phyloP scores from a whole-genome alignment of 2,113 vertebrate genomes.

The Dendropsophus ebraccatus region DNA sequence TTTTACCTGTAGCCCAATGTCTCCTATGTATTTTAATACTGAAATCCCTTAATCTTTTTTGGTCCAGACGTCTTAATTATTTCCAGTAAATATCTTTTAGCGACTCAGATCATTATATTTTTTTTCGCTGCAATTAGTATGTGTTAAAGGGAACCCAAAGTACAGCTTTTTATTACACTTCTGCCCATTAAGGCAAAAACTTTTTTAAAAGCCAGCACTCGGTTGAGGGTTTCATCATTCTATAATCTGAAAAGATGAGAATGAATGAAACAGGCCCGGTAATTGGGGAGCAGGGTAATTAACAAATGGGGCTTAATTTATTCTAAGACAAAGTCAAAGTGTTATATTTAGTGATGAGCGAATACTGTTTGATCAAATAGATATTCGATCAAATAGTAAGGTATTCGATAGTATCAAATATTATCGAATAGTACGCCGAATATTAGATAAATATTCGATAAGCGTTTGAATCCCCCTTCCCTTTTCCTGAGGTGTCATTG shows the following conservation, averaged over 20 bases:
- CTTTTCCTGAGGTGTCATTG: too few species aligned
- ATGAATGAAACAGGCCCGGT: not conserved
- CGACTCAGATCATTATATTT: conserved; percentile 4
- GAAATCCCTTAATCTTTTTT: conserved; percentile 32
- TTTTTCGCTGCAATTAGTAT: conserved; percentile 59
- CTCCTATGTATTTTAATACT: conserved; percentile 43
- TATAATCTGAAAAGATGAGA: not conserved
- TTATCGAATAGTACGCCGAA: too few species aligned
- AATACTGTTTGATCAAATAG: too few species aligned
- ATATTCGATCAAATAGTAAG: too few species aligned
- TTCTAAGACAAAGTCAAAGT: not conserved
- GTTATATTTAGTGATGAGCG: too few species aligned
- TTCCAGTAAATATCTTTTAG: conserved; percentile 43
- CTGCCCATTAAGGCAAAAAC: conserved; percentile 12
- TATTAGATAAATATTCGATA: too few species aligned
- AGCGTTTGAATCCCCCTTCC: too few species aligned
- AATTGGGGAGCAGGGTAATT: not conserved
- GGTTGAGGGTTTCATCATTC: conserved; percentile 5
- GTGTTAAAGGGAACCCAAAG: conserved; percentile 14
- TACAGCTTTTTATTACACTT: conserved; percentile 29
- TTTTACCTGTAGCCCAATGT: conserved; percentile 21
- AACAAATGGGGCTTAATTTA: not conserved
- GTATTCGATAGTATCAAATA: too few species aligned
- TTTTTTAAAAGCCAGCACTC: not conserved
- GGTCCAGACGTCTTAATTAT: conserved; percentile 48